Evolutionary conservation across 2,113 vertebrate genomes (phyloP).

Genomic region (Blennius ocellaris): DNA sequence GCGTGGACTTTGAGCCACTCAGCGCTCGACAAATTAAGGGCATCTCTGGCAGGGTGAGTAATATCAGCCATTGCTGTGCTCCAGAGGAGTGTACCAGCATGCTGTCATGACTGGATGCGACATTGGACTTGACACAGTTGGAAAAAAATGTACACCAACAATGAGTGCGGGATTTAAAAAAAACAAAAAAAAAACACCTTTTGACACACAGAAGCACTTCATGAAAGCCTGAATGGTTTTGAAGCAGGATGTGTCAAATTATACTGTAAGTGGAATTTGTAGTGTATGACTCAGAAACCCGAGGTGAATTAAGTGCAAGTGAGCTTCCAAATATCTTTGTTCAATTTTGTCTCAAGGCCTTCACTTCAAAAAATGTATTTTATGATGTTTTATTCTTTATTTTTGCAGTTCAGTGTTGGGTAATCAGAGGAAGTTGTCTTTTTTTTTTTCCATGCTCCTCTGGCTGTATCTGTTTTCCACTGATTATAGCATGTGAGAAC

Average conservation of each 20-base stretch:
- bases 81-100: not conserved
- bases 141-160: not conserved
- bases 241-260: not conserved
- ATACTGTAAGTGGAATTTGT: not conserved
- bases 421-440: not conserved
- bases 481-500: not conserved
- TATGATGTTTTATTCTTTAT: too few relatives aligned
- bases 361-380: not conserved
- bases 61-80: not conserved
- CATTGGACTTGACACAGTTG: not conserved
- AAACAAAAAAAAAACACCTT: too few relatives aligned
- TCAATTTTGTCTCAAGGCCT: not conserved
- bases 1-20: slow-evolving; percentile 98
- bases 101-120: not conserved
- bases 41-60: slow-evolving; percentile 96
- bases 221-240: not conserved
- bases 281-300: not conserved
- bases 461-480: not conserved
- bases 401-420: not conserved
- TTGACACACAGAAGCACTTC: too few relatives aligned
- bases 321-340: slow-evolving; percentile 1
- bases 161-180: not conserved
- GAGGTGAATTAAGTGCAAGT: not conserved
- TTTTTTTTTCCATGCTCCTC: not conserved
- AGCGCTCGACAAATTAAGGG: slow-evolving; percentile 93